Percentiles rank a stretch among this genome's conserved stretches.
These are phyloP conservation scores for Brassicogethes aeneus DNA, from an alignment of 2,888 invertebrate species.

Conservation along the genomic window DNA sequence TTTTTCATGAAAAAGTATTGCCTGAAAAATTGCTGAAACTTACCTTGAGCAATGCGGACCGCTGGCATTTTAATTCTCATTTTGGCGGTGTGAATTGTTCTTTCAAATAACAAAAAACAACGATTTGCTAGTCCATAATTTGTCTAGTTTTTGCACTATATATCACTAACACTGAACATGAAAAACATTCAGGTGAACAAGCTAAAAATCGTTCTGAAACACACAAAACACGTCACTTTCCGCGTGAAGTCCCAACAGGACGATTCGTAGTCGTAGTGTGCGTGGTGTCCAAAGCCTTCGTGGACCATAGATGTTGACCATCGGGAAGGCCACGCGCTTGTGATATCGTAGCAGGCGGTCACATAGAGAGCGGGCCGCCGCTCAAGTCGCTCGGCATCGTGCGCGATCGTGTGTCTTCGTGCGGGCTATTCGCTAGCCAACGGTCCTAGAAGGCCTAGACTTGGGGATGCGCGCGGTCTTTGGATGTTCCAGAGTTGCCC, in stretches of 20 bases:
- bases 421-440: slow-evolving; percentile 45
- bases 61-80: slow-evolving; percentile 98
- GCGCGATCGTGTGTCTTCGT: slow-evolving; percentile 24
- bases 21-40: slow-evolving; percentile 37
- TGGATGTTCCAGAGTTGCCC: slow-evolving; percentile 27
- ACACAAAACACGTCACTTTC: too few relatives aligned
- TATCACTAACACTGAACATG: background rate
- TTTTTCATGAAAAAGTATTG: too few relatives aligned
- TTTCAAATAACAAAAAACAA: slow-evolving; percentile 3
- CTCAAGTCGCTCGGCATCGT: slow-evolving; percentile 13
- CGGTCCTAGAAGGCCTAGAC: slow-evolving; percentile 45
- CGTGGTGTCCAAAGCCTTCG: slow-evolving; percentile 9
- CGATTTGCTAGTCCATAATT: slow-evolving; percentile 2
- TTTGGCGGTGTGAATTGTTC: slow-evolving; percentile 45
- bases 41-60: slow-evolving; percentile 94
- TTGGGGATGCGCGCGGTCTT: slow-evolving; percentile 37
- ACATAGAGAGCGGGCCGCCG: background rate
- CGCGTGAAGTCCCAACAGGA: background rate
- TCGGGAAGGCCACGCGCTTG: slow-evolving; percentile 43
- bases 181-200: too few relatives aligned
- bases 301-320: slow-evolving; percentile 38
- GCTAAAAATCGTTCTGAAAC: too few relatives aligned
- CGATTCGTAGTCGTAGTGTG: background rate
- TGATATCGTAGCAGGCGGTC: slow-evolving; percentile 28
- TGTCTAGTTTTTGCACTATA: background rate